Base-by-base conservation (phyloP, 2,113 vertebrate species). In the Ondatra zibethicus region DNA sequence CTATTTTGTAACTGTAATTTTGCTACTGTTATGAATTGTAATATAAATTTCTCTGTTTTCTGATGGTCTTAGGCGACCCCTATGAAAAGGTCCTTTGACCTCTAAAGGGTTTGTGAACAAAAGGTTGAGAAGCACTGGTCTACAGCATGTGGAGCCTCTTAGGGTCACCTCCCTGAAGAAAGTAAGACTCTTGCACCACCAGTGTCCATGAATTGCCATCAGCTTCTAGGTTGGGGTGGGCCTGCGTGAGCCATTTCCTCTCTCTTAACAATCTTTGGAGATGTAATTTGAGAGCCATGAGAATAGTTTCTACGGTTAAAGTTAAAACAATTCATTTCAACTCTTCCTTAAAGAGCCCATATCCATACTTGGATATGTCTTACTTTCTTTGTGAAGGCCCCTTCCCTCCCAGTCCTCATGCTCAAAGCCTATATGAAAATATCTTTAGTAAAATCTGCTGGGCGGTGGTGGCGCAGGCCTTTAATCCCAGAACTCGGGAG, bases 401-500 rank as follows among this genome's bases (percentile, higher is more conserved):
- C 76, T 78, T 50, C 50, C 31, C 33, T 78, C 45, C 45, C 29
- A 78, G 17, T 17, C 45, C 29, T 50, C 76, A 50, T 16, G 29
- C 45, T 50, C 31, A 78, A 50, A 78, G 29, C 45, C 1, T 76
- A 76, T 27, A 76, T 76, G 42, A 76, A 47, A 78, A 17, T 33
- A 50, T 50, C 76, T 78, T 78, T 78, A 78, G 50, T 78, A 78
- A 78, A 50, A 33, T 78, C 14, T 76, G 75, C 27, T 31, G 17
- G 36, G 36, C 1, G 1, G 7, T 72, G 36, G 36, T 72, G 70
- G 68, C 0, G 0, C 36, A 8, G 0, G 16, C 68, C 68, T 72
- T 72, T 72, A 72, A n/a, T 72, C 36, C 17, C 68, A 72, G 36
- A 7, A 72, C 36, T n/a, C 2, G 17, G 36, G 36, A 72, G 36